Evolutionary conservation across 1,140 invertebrate genomes (phyloP), one percentile per base, ranked within the genome.

Genomic region (Drosophila sproati): DNA sequence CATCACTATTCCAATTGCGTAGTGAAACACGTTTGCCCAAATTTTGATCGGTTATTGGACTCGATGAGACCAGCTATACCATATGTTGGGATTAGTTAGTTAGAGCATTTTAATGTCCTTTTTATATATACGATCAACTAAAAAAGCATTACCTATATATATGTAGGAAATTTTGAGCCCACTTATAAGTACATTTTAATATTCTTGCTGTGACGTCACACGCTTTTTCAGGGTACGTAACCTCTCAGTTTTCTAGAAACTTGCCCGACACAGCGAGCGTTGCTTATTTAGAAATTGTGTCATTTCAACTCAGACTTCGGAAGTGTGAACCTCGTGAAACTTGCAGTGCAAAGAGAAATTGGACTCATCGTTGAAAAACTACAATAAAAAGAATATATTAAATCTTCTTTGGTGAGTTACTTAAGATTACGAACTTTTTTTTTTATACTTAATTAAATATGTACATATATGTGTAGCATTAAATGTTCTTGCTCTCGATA

Each of bases 291-390:
- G n/a, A 12, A 10, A 28, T 63, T 62, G 28, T 35, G 12, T 41
- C 80, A 82, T 54, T 83, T 28, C 43, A 68, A n/a, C 61, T 51
- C 31, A 52, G 34, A 35, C 80, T 35, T 45, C 59, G 2, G 31
- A 45, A 51, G 70, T 55, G 80, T 28, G 7, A 29, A 32, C 71
- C 56, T 78, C 79, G 41, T 7, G 32, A 32, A 32, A 32, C 2
- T 34, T 34, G 8, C 4, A 31, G 37, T 6, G 7, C 37, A 10
- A 12, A 34, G 7, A 10, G 51, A 3, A 64, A 28, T 20, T 20
- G 20, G 20, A 20, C 20, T 0, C 20, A 20, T 20, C 20, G 20
- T 20, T 20, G 7, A 20, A 10, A 4, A 37, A 41, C 10, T 20
- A 6, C 12, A 54, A 20, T 34, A 20, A 54, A 5, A 54, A 28